phyloP scores from a whole-genome alignment of 1,140 invertebrate genomes.

The Brachionus manjavacas region DNA sequence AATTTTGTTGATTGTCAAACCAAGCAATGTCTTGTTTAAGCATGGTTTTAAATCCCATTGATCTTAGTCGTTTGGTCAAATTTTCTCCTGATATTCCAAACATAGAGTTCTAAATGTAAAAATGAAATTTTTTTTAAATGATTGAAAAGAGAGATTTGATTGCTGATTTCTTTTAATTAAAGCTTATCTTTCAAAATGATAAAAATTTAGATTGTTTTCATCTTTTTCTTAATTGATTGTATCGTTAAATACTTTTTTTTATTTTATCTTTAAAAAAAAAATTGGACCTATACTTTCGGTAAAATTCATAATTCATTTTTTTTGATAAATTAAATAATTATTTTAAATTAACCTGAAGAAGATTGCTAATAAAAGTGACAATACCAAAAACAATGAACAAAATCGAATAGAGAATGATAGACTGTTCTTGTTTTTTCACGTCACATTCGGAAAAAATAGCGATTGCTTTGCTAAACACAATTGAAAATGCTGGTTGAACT shows the following conservation, averaged over 20 bases:
- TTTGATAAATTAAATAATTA: too few relatives aligned
- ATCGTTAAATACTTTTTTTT: too few relatives aligned
- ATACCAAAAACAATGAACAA: slow-evolving; percentile 67
- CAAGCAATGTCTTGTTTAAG: slow-evolving; percentile 81
- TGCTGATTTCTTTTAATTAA: too few relatives aligned
- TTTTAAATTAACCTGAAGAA: slow-evolving; percentile 60
- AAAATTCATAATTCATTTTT: too few relatives aligned
- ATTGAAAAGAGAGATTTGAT: too few relatives aligned
- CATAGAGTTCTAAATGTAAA: slow-evolving; percentile 1
- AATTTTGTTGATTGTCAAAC: slow-evolving; percentile 65
- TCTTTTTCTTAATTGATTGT: too few relatives aligned
- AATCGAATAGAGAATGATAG: slow-evolving; percentile 66
- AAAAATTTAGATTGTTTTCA: too few relatives aligned
- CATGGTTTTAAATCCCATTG: slow-evolving; percentile 67
- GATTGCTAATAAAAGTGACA: slow-evolving; percentile 63
- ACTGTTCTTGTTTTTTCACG: slow-evolving; percentile 59
- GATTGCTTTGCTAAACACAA: slow-evolving; percentile 66
- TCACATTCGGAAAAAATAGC: slow-evolving; percentile 56
- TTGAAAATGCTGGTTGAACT: slow-evolving; percentile 72
- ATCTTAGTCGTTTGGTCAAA: slow-evolving; percentile 66
- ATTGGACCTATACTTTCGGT: too few relatives aligned
- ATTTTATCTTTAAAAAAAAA: too few relatives aligned
- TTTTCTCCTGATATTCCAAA: slow-evolving; percentile 51
- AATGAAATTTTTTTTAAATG: background rate
- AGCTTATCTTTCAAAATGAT: too few relatives aligned